Percentiles rank a stretch among this genome's conserved stretches.
These are phyloP conservation scores for Ceryle rudis DNA, from an alignment of 2,797 vertebrate genomes.

Conservation along the genomic window DNA sequence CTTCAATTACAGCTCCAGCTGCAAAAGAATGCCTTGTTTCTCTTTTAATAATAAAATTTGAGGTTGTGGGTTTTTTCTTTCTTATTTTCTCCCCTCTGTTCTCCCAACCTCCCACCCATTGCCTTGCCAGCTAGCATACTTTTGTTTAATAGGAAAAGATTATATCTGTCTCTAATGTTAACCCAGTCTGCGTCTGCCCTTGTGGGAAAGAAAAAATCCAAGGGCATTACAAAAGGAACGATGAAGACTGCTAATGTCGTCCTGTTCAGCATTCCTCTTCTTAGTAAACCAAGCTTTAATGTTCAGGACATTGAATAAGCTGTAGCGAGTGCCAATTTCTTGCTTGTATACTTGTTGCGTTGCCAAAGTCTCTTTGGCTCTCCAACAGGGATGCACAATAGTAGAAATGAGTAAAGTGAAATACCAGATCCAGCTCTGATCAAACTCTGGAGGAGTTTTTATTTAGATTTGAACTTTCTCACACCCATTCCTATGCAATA, in stretches of 20 bases:
- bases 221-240: constrained; percentile 12
- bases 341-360: constrained; percentile 20
- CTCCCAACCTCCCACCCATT: background rate
- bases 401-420: constrained; percentile 50
- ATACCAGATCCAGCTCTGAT: constrained; percentile 53
- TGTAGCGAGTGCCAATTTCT: background rate
- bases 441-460: constrained; percentile 13
- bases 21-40: background rate
- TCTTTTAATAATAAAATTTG: background rate
- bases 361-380: constrained; percentile 65
- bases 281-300: constrained; percentile 43
- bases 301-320: constrained; percentile 43
- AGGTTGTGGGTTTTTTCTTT: background rate
- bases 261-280: background rate
- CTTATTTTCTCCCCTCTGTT: background rate
- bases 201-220: constrained; percentile 25
- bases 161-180: background rate
- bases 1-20: background rate
- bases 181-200: background rate
- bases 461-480: constrained; percentile 68
- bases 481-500: constrained; percentile 41
- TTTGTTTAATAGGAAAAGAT: background rate
- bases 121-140: background rate
- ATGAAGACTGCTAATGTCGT: background rate
- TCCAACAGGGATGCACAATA: constrained; percentile 57